These are phyloP conservation scores for Rhipidura dahli DNA, from an alignment of 2,113 vertebrate species.

Conservation along the genomic window DNA sequence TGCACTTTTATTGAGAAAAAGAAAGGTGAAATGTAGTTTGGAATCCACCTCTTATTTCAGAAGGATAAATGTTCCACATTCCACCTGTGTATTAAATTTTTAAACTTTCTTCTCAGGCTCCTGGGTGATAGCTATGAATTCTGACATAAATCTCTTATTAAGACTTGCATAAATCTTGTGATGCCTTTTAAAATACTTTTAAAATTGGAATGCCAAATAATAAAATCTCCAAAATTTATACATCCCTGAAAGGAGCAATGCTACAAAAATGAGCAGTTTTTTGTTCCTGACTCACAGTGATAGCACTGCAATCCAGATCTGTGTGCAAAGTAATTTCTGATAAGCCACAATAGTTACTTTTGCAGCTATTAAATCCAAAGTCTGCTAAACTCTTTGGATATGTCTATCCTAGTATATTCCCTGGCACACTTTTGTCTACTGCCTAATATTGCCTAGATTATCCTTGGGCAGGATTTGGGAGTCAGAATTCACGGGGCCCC, in stretches of 20 bases:
- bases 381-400: not conserved
- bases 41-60: not conserved
- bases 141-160: not conserved
- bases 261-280: not conserved
- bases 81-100: not conserved
- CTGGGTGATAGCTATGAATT: not conserved
- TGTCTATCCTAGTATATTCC: not conserved
- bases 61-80: not conserved
- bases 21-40: not conserved
- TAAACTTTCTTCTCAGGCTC: not conserved
- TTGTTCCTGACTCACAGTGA: not conserved
- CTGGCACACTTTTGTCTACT: not conserved
- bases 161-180: not conserved
- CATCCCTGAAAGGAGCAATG: not conserved
- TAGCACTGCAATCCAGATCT: not conserved
- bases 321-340: not conserved
- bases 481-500: not conserved
- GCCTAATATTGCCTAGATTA: not conserved
- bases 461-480: not conserved
- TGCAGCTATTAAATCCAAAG: not conserved
- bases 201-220: not conserved
- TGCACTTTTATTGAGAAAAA: not conserved
- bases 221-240: not conserved
- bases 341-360: not conserved
- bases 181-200: not conserved